Evolutionary conservation across 2,888 invertebrate species (phyloP).

Genomic region (Xanthia togata): DNA sequence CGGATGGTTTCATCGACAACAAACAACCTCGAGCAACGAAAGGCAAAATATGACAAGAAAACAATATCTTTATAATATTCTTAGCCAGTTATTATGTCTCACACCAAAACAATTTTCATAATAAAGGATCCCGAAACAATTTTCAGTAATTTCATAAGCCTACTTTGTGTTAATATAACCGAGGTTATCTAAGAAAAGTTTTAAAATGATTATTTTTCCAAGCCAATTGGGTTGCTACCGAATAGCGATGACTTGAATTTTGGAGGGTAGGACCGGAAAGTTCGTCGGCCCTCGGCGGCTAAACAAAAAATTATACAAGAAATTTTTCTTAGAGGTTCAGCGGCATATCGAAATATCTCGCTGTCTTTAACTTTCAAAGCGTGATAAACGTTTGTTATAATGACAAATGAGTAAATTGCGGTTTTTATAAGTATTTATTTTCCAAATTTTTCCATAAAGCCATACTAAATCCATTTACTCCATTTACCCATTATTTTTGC

Average conservation of each 20-base stretch:
- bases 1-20: conserved; percentile 31
- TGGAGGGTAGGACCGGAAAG: conserved; percentile 72
- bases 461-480: no score
- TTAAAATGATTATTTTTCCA: conserved; percentile 77
- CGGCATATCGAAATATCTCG: conserved; percentile 72
- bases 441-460: not conserved
- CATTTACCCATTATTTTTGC: no score
- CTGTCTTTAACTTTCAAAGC: conserved; percentile 59
- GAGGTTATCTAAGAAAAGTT: conserved; percentile 63
- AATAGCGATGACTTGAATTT: conserved; percentile 80
- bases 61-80: conserved; percentile 55
- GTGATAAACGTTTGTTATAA: conserved; percentile 47
- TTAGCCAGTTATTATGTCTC: conserved; percentile 50
- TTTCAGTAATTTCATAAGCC: conserved; percentile 63
- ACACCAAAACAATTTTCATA: conserved; percentile 55
- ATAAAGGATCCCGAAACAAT: conserved; percentile 61
- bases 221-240: conserved; percentile 75
- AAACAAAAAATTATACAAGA: conserved; percentile 77
- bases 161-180: conserved; percentile 63
- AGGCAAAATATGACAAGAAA: conserved; percentile 35
- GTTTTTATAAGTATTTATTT: not conserved
- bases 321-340: conserved; percentile 60
- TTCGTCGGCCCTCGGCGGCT: conserved; percentile 64
- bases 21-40: conserved; percentile 24
- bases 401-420: conserved; percentile 9